These are phyloP conservation scores for Entomyzon cyanotis DNA, from an alignment of 2,113 vertebrate genomes.

Conservation along the genomic window DNA sequence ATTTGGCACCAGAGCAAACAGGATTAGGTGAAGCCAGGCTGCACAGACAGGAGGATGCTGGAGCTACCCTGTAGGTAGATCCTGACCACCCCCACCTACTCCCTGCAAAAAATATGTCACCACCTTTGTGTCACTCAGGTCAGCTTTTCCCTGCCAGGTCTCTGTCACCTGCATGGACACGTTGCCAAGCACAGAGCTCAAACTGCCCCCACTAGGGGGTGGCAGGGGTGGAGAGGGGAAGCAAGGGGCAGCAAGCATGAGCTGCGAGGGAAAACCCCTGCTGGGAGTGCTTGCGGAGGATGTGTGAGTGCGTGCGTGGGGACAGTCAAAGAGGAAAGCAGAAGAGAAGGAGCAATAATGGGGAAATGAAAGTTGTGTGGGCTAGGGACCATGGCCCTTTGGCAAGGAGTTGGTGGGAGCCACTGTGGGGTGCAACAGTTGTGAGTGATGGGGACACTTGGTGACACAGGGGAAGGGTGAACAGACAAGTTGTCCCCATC, in stretches of 20 bases:
- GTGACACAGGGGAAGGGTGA: background rate
- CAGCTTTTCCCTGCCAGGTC: background rate
- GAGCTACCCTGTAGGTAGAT: background rate
- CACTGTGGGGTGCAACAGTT: accelerated
- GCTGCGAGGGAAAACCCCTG: background rate
- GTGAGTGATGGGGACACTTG: background rate
- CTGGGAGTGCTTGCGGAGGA: background rate
- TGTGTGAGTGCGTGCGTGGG: accelerated
- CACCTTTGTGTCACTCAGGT: accelerated
- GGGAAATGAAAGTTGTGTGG: background rate
- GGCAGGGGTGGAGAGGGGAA: background rate
- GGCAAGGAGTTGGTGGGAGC: background rate
- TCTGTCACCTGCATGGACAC: background rate
- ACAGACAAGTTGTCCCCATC: background rate
- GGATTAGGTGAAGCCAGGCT: background rate
- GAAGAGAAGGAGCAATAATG: background rate
- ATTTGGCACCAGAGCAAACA: background rate
- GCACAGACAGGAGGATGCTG: background rate
- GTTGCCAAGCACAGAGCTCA: background rate
- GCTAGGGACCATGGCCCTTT: background rate
- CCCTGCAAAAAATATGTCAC: background rate
- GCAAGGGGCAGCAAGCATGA: background rate
- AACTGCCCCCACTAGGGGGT: accelerated
- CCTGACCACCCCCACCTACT: background rate
- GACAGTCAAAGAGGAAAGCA: background rate